phyloP scores from a whole-genome alignment of 1,140 invertebrate genomes.

The Ooceraea biroi region DNA sequence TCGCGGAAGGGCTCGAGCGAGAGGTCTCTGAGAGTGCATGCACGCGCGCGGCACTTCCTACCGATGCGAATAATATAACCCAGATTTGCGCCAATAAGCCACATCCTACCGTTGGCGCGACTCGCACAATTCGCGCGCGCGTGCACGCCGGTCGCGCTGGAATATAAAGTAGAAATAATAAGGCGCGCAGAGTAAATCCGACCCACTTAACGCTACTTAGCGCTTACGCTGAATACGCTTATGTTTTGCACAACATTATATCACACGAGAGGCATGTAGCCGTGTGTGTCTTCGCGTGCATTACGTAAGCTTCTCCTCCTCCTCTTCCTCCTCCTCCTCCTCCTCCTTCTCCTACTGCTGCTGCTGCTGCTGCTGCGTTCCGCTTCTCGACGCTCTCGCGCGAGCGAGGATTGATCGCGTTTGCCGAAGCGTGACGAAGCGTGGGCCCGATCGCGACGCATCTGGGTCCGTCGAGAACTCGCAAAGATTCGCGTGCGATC shows the following conservation, averaged over 20 bases:
- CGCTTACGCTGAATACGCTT: constrained; percentile 85
- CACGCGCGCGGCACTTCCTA: constrained; percentile 63
- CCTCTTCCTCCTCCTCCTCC: not conserved
- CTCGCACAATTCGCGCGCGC: constrained; percentile 54
- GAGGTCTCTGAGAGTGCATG: not conserved
- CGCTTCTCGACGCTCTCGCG: not conserved
- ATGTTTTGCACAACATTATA: constrained; percentile 85
- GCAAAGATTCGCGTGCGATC: not conserved
- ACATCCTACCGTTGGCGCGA: constrained; percentile 80
- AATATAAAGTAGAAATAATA: constrained; percentile 86
- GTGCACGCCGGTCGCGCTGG: constrained; percentile 69
- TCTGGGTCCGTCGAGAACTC: constrained; percentile 6
- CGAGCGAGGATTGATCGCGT: constrained; percentile 44
- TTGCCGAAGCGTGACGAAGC: constrained; percentile 46
- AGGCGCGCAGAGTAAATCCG: constrained; percentile 85
- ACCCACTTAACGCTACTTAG: constrained; percentile 86
- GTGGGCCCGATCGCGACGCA: constrained; percentile 33
- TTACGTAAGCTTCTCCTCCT: constrained; percentile 72
- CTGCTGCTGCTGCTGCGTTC: not conserved
- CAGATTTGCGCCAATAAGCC: constrained; percentile 84
- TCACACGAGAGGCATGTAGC: constrained; percentile 68
- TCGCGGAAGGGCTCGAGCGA: constrained; percentile 16
- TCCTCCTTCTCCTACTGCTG: not conserved
- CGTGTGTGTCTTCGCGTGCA: constrained; percentile 66
- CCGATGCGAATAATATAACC: constrained; percentile 83